Evolutionary conservation across 2,113 vertebrate genomes (phyloP).

Genomic region (Alethe diademata): DNA sequence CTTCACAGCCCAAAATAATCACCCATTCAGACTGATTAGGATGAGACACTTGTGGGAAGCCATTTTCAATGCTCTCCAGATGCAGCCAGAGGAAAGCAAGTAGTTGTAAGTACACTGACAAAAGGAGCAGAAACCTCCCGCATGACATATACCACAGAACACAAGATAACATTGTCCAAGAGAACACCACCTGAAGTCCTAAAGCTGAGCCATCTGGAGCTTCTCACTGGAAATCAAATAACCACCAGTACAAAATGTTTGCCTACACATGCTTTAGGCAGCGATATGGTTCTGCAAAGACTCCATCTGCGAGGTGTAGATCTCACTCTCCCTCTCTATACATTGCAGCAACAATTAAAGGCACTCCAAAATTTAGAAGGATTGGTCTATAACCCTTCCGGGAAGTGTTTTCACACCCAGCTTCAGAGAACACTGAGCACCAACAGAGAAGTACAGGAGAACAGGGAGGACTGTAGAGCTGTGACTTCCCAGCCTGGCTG

Average conservation of each 20-base stretch:
- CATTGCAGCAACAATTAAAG: neutral
- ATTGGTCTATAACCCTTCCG: neutral
- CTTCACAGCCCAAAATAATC: neutral
- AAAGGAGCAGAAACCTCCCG: neutral
- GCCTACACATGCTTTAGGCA: neutral
- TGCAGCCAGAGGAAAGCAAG: neutral
- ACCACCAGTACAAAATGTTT: neutral
- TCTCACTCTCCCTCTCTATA: neutral
- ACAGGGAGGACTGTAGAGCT: neutral
- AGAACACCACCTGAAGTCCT: neutral
- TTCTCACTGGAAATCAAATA: neutral
- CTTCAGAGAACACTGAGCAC: neutral
- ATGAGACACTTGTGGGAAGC: neutral
- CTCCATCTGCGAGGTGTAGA: rapidly evolving
- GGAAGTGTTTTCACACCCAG: neutral
- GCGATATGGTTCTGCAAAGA: rapidly evolving
- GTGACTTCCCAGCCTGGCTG: neutral
- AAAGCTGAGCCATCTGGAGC: neutral
- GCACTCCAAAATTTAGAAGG: neutral
- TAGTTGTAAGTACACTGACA: neutral
- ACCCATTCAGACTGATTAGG: neutral
- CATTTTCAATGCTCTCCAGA: neutral
- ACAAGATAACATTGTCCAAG: neutral
- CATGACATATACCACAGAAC: rapidly evolving
- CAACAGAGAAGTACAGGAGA: neutral